These are phyloP conservation scores for Alexandromys fortis DNA, from an alignment of 2,113 vertebrate genomes.

Conservation along the genomic window DNA sequence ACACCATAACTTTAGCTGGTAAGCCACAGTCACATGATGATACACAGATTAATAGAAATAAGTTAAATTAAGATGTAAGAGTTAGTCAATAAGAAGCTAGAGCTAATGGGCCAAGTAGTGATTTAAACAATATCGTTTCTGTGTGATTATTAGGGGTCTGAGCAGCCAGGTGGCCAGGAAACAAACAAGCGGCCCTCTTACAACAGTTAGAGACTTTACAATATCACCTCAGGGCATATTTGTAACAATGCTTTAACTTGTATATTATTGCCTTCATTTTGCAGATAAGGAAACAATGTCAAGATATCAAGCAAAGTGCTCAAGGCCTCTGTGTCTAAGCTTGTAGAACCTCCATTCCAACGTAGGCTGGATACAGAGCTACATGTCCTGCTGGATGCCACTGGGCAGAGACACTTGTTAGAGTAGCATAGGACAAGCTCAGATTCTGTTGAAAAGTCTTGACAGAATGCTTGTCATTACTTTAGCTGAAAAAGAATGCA, in stretches of 20 bases:
- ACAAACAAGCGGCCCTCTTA: too few species aligned
- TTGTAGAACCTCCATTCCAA: neutral
- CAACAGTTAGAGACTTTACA: neutral
- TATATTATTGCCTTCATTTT: constrained; percentile 1
- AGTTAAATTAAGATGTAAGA: too few species aligned
- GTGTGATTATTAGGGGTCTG: too few species aligned
- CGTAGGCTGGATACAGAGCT: neutral
- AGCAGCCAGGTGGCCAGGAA: too few species aligned
- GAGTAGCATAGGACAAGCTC: constrained; percentile 16
- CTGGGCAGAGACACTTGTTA: neutral
- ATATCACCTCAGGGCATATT: neutral
- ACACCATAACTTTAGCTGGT: too few species aligned
- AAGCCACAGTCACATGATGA: too few species aligned
- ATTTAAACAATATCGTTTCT: too few species aligned
- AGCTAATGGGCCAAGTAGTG: too few species aligned
- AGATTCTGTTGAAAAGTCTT: neutral
- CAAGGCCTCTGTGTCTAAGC: neutral
- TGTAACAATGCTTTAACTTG: neutral
- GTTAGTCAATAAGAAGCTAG: too few species aligned
- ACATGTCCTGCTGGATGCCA: neutral
- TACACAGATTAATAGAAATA: too few species aligned
- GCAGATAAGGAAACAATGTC: neutral
- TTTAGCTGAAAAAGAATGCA: neutral
- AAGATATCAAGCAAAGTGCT: neutral
- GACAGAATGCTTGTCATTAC: neutral